A percentile compares a stretch with the other conserved stretches of the same genome.
These are phyloP conservation scores for Castor canadensis DNA, from an alignment of 2,113 vertebrate species.

Conservation along the genomic window DNA sequence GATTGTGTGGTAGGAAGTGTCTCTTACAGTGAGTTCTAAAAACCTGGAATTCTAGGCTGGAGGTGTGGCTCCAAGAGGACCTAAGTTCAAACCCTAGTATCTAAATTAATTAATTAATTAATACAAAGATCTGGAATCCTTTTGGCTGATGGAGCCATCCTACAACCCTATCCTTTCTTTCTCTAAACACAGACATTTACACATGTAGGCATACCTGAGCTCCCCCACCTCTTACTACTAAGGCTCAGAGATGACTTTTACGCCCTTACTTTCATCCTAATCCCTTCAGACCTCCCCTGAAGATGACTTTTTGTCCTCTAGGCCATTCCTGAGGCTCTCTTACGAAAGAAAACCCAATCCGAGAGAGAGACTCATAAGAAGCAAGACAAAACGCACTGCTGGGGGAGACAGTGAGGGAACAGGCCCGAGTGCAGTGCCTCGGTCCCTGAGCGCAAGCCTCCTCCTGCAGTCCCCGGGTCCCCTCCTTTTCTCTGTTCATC, in stretches of 20 bases:
- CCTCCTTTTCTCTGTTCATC: background rate
- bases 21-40: background rate
- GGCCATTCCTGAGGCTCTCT: background rate
- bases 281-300: background rate
- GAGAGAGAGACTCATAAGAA: background rate
- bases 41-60: background rate
- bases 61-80: too few species aligned
- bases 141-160: background rate
- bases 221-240: background rate
- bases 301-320: background rate
- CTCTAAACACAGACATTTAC: background rate
- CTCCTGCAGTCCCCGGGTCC: background rate
- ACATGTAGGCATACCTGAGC: accelerated
- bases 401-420: background rate
- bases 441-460: background rate
- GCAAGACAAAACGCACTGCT: background rate
- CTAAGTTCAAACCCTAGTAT: too few species aligned
- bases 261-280: too few species aligned
- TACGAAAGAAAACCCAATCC: background rate
- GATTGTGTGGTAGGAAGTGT: accelerated
- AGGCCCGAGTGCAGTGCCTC: accelerated
- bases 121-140: background rate
- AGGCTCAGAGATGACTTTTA: background rate
- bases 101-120: too few species aligned
- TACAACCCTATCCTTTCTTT: background rate